These are phyloP conservation scores for Papilio polytes DNA, from an alignment of 1,140 invertebrate species.

Conservation along the genomic window DNA sequence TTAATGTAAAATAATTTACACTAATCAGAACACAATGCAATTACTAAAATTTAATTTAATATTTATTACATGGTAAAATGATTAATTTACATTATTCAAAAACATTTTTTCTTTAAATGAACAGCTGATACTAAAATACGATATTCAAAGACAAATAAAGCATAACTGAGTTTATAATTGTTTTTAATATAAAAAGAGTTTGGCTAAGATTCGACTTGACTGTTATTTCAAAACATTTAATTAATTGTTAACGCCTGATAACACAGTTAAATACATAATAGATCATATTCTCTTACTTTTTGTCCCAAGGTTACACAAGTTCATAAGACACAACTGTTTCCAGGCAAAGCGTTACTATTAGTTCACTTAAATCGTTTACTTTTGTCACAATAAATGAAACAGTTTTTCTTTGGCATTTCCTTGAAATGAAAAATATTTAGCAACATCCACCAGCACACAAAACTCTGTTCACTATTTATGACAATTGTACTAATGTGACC, in stretches of 20 bases:
- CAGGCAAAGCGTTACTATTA: not conserved
- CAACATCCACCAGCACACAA: slow-evolving; percentile 30
- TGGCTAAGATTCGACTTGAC: not conserved
- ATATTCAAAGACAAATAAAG: not conserved
- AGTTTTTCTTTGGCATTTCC: slow-evolving; percentile 25
- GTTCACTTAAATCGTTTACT: slow-evolving; percentile 25
- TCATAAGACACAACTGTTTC: slow-evolving; percentile 29
- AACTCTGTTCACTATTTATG: slow-evolving; percentile 40
- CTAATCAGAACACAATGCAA: not conserved
- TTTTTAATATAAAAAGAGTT: not conserved
- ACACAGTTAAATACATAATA: slow-evolving; percentile 33
- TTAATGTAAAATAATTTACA: not conserved
- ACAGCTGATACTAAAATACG: slow-evolving; percentile 9
- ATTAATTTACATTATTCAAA: not conserved
- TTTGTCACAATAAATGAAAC: slow-evolving; percentile 22
- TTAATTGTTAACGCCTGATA: not conserved
- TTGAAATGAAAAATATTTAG: slow-evolving; percentile 33
- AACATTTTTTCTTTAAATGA: not conserved
- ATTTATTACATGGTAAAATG: not conserved
- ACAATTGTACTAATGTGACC: slow-evolving; percentile 27
- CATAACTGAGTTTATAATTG: not conserved
- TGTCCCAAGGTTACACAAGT: slow-evolving; percentile 59
- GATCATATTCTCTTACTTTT: slow-evolving; percentile 53
- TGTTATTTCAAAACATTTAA: slow-evolving; percentile 3
- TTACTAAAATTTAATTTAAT: not conserved